Evolutionary conservation across 2,888 invertebrate genomes (phyloP).

Genomic region (Malacosoma neustria): DNA sequence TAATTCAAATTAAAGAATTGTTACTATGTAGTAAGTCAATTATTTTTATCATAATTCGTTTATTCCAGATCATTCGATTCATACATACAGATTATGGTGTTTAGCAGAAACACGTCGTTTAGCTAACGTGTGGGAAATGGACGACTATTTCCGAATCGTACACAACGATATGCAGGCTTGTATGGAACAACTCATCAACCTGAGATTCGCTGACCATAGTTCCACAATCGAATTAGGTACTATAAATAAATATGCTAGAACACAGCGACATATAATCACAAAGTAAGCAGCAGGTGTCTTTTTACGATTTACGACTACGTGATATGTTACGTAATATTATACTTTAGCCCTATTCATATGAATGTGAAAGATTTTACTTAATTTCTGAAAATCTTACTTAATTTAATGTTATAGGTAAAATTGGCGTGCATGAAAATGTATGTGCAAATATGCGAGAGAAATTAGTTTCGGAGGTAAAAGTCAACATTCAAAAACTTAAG

Average conservation of each 20-base stretch:
- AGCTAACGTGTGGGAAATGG: conserved; percentile 84
- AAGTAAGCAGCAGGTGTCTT: too few species aligned
- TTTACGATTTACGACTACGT: too few species aligned
- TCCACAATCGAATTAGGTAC: conserved; percentile 68
- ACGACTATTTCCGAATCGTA: conserved; percentile 81
- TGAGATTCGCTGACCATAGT: conserved; percentile 77
- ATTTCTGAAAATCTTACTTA: too few species aligned
- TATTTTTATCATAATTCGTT: too few species aligned
- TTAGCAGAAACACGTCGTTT: conserved; percentile 81
- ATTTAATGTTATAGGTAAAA: conserved; percentile 54
- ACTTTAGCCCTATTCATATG: too few species aligned
- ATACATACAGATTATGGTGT: conserved; percentile 86
- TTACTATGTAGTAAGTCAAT: too few species aligned
- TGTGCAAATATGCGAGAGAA: conserved; percentile 88
- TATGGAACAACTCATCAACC: conserved; percentile 70
- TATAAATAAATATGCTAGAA: too few species aligned
- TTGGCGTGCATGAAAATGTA: conserved; percentile 85
- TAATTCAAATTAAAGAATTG: too few species aligned
- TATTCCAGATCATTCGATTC: conserved; percentile 82
- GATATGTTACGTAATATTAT: too few species aligned
- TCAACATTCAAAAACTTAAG: conserved; percentile 83
- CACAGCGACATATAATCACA: too few species aligned
- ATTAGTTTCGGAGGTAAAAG: conserved; percentile 85
- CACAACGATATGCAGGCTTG: conserved; percentile 79
- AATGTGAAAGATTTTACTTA: too few species aligned